Conservation (phyloP, 1,140 invertebrate species). For the Drosophila nannoptera region DNA sequence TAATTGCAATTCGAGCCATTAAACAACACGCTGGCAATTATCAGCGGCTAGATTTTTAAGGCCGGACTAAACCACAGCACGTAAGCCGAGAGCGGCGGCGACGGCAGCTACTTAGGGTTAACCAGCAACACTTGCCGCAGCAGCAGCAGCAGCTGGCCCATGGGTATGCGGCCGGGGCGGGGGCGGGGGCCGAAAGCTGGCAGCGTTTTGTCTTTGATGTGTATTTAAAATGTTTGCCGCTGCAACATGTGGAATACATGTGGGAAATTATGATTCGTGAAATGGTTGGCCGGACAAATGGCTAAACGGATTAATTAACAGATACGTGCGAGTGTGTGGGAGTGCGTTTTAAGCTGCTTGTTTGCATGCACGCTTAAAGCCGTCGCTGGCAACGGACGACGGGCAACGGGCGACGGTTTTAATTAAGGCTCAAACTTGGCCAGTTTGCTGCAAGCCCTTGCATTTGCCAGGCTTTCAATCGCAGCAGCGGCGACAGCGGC, state of each 20-base stretch:
- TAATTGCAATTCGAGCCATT: slow-evolving; percentile 73
- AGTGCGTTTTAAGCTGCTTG: slow-evolving; percentile 59
- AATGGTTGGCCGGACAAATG: slow-evolving; percentile 50
- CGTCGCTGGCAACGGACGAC: slow-evolving; percentile 10
- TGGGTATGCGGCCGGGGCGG: not conserved
- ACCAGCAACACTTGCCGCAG: slow-evolving; percentile 76
- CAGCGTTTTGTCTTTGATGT: slow-evolving; percentile 60
- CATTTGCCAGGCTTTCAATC: slow-evolving; percentile 31
- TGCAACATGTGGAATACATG: slow-evolving; percentile 42
- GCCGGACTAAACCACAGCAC: slow-evolving; percentile 22
- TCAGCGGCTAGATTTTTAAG: slow-evolving; percentile 52
- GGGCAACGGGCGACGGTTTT: slow-evolving; percentile 46
- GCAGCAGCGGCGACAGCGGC: not conserved
- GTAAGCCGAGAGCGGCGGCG: slow-evolving; percentile 15
- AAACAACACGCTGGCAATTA: slow-evolving; percentile 68
- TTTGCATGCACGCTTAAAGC: slow-evolving; percentile 29
- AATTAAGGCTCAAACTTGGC: slow-evolving; percentile 50
- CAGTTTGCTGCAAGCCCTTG: slow-evolving; percentile 13
- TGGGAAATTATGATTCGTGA: slow-evolving; percentile 71
- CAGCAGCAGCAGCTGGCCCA: not conserved
- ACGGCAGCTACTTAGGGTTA: slow-evolving; percentile 65
- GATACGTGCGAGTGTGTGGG: slow-evolving; percentile 14
- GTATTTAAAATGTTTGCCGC: slow-evolving; percentile 57
- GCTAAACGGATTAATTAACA: slow-evolving; percentile 64
- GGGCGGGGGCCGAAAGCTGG: not conserved